Conservation (phyloP, 2,888 invertebrate species). For the Tetragnatha montana region DNA sequence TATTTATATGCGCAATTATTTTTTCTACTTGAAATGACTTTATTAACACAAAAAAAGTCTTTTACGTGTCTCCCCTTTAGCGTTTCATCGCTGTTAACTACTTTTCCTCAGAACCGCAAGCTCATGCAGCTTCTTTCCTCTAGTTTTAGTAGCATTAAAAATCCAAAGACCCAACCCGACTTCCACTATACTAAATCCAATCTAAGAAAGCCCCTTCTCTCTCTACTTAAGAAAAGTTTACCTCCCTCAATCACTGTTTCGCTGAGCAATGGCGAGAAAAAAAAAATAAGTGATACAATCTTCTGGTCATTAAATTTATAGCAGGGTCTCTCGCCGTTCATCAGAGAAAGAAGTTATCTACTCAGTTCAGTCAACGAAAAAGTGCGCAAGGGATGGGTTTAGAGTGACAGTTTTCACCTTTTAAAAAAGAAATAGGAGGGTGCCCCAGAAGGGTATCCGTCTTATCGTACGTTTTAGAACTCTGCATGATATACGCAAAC, state of each 20-base stretch:
- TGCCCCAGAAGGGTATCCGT: conserved; percentile 1
- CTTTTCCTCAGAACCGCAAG: too few species aligned
- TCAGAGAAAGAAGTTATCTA: conserved; percentile 32
- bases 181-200: neutral
- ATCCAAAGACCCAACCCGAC: neutral
- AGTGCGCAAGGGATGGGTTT: conserved; percentile 19
- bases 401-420: conserved; percentile 30
- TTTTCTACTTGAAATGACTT: too few species aligned
- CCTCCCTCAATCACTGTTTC: neutral
- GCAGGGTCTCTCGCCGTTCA: conserved; percentile 23
- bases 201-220: neutral
- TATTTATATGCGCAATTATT: too few species aligned
- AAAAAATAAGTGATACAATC: conserved; percentile 32
- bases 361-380: conserved; percentile 12
- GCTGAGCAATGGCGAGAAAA: neutral
- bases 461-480: conserved; percentile 29
- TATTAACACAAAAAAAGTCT: too few species aligned
- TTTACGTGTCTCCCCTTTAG: too few species aligned
- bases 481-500: neutral
- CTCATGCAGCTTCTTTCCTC: neutral
- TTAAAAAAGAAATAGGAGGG: conserved; percentile 2
- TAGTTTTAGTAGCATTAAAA: neutral
- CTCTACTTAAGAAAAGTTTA: neutral
- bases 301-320: conserved; percentile 57
- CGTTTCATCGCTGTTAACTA: too few species aligned